phyloP scores from a whole-genome alignment of 37 sponge, comb jelly and placozoan species.

The Spongilla lacustris region DNA sequence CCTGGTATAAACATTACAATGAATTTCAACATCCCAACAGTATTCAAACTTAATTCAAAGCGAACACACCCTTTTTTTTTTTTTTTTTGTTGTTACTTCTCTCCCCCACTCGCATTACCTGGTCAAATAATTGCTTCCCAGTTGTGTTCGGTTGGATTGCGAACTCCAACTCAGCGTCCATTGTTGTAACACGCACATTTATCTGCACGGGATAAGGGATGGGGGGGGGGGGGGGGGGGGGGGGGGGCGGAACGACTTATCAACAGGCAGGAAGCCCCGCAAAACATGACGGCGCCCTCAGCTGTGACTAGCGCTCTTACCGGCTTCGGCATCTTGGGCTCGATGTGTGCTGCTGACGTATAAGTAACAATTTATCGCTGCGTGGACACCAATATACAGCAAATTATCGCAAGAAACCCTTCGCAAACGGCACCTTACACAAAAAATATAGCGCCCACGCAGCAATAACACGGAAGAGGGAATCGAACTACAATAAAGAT shows the following conservation, averaged over 20 bases:
- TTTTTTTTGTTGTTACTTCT: too few relatives aligned
- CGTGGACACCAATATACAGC: too few relatives aligned
- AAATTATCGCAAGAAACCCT: too few relatives aligned
- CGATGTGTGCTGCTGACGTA: not conserved
- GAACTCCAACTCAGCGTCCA: slow-evolving; percentile 99
- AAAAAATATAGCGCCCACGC: too few relatives aligned
- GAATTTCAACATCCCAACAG: too few relatives aligned
- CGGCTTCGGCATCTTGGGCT: slow-evolving; percentile 65
- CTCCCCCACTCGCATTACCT: slow-evolving; percentile 57
- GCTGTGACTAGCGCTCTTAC: slow-evolving; percentile 33
- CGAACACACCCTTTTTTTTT: too few relatives aligned
- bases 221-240: not conserved
- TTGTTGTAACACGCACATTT: slow-evolving; percentile 92
- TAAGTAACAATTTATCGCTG: not conserved
- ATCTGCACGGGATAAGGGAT: slow-evolving; percentile 42
- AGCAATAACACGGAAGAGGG: too few relatives aligned
- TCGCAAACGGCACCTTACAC: too few relatives aligned
- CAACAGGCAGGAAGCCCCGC: not conserved
- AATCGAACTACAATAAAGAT: not conserved
- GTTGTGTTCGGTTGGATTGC: slow-evolving; percentile 98
- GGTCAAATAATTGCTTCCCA: slow-evolving; percentile 99
- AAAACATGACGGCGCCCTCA: not conserved
- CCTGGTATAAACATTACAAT: too few relatives aligned
- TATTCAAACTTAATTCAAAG: too few relatives aligned
- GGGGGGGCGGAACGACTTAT: not conserved